phyloP scores from a whole-genome alignment of 2,888 invertebrate genomes.

The Galeruca laticollis region DNA sequence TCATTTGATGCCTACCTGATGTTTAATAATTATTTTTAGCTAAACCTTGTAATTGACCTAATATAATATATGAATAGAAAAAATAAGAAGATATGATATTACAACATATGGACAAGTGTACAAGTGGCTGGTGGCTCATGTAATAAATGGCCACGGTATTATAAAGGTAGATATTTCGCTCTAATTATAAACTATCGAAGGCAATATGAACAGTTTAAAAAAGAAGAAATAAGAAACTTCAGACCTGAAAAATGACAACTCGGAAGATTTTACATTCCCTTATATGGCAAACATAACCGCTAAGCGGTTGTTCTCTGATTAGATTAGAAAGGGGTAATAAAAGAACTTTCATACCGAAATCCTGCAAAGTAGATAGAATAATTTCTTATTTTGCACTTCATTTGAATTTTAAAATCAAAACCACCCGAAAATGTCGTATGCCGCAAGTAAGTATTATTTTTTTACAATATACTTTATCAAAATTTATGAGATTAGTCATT shows the following conservation, averaged over 20 bases:
- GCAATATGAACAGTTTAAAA: constrained; percentile 1
- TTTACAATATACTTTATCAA: neutral
- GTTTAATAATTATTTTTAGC: no score
- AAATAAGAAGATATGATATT: no score
- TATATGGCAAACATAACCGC: constrained; percentile 57
- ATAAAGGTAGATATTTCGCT: no score
- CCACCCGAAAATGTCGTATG: constrained; percentile 58
- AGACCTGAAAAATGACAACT: constrained; percentile 19
- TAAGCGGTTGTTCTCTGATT: constrained; percentile 35
- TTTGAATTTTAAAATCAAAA: neutral
- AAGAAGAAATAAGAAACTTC: constrained; percentile 9
- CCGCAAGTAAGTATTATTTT: constrained; percentile 58
- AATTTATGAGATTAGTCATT: neutral
- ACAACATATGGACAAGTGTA: no score
- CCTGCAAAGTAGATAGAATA: constrained; percentile 25
- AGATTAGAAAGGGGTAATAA: constrained; percentile 11
- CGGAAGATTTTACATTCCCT: constrained; percentile 42
- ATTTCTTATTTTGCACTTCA: neutral
- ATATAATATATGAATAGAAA: no score
- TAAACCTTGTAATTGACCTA: no score
- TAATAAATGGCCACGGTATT: no score
- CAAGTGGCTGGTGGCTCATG: no score
- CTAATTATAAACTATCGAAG: no score
- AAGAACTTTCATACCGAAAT: constrained; percentile 43
- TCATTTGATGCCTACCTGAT: no score